Conservation (phyloP, 1,140 invertebrate species). For the Archivesica marissinica region DNA sequence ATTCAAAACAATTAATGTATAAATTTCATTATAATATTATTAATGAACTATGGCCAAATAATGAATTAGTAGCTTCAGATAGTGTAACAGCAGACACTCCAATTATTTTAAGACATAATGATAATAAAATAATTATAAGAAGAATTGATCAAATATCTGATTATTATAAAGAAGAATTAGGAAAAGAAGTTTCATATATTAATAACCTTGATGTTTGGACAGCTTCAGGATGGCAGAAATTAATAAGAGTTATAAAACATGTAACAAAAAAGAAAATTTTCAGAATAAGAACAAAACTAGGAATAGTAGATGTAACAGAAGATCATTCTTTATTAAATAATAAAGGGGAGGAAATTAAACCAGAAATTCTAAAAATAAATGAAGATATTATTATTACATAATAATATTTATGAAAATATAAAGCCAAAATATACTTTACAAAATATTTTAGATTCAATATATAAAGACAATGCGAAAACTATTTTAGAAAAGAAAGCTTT, state of each 20-base stretch:
- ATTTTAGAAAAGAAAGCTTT: slow-evolving; percentile 2
- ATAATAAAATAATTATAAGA: slow-evolving; percentile 4
- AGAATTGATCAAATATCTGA: not conserved
- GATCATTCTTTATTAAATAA: not conserved
- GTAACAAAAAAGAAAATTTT: not conserved
- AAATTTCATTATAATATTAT: too few relatives aligned
- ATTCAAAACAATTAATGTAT: too few relatives aligned
- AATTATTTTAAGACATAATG: not conserved
- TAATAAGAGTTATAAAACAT: not conserved
- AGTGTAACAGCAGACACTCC: not conserved
- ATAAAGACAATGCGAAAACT: not conserved
- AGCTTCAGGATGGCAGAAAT: not conserved
- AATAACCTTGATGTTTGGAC: not conserved
- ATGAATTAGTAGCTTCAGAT: too few relatives aligned
- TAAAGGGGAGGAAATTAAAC: not conserved
- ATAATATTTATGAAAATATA: not conserved
- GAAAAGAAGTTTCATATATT: not conserved
- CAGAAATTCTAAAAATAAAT: not conserved
- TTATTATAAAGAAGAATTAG: not conserved
- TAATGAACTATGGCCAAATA: too few relatives aligned
- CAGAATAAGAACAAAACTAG: not conserved
- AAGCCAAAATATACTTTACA: not conserved
- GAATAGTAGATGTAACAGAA: not conserved
- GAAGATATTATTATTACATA: not conserved
- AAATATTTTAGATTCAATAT: not conserved